phyloP scores from a whole-genome alignment of 1,140 invertebrate genomes.

The Tetramorium simillimum region DNA sequence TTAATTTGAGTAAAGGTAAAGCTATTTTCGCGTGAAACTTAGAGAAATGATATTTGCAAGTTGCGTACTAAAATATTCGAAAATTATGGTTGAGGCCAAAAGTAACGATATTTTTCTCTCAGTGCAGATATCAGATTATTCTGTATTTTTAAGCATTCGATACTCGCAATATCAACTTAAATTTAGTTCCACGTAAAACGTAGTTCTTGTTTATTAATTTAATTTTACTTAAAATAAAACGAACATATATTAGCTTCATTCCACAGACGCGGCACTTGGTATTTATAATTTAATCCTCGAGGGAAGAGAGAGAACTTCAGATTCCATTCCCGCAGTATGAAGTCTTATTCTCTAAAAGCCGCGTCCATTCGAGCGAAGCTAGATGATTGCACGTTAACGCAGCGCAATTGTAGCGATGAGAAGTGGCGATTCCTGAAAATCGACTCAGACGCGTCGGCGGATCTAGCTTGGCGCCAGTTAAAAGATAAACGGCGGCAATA shows the following conservation, averaged over 20 bases:
- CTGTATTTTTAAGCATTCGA: not conserved
- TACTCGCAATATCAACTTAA: not conserved
- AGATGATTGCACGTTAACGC: not conserved
- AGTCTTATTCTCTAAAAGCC: slow-evolving; percentile 17
- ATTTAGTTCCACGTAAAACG: not conserved
- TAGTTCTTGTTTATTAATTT: not conserved
- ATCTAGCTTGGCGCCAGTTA: not conserved
- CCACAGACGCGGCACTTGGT: not conserved
- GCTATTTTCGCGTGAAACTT: not conserved
- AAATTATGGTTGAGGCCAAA: too few relatives aligned
- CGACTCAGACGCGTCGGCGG: not conserved
- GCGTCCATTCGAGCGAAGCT: not conserved
- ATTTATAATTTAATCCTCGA: not conserved
- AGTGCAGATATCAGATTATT: not conserved
- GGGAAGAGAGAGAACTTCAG: not conserved
- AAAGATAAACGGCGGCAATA: slow-evolving; percentile 6
- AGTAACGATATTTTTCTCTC: too few relatives aligned
- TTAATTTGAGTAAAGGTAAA: not conserved
- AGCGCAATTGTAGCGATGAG: not conserved
- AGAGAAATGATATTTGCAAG: not conserved
- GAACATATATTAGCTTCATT: too few relatives aligned
- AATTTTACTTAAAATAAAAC: not conserved
- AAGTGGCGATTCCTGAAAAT: slow-evolving; percentile 14
- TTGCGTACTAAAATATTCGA: too few relatives aligned
- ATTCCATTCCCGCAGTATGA: not conserved